Percentiles rank a stretch among this genome's conserved stretches.
These are phyloP conservation scores for Pangasius macronema DNA, from an alignment of 2,797 vertebrate species.

Conservation along the genomic window DNA sequence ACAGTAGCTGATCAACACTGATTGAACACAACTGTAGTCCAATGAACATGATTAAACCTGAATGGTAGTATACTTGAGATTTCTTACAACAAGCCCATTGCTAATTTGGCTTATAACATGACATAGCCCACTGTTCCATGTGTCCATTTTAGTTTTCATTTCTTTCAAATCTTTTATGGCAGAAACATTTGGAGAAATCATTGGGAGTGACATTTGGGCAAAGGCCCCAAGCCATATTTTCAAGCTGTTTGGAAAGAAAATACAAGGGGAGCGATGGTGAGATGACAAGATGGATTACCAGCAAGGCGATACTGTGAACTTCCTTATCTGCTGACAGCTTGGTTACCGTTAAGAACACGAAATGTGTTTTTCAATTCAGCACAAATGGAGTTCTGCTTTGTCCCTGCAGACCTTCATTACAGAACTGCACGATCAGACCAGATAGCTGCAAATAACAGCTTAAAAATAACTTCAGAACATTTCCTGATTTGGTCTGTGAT, in stretches of 20 bases:
- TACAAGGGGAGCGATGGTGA: constrained; percentile 75
- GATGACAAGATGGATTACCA: constrained; percentile 76
- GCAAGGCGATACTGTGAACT: constrained; percentile 72
- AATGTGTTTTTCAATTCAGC: constrained; percentile 80
- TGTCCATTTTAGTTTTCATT: constrained; percentile 44
- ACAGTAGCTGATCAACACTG: neutral
- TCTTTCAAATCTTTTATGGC: constrained; percentile 58
- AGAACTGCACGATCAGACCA: constrained; percentile 69
- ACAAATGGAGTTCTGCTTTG: constrained; percentile 76
- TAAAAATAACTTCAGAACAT: constrained; percentile 63
- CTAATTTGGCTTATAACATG: constrained; percentile 17
- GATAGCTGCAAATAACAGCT: constrained; percentile 78
- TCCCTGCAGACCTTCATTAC: constrained; percentile 78
- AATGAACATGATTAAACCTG: neutral
- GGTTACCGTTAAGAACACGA: constrained; percentile 76
- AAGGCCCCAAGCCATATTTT: constrained; percentile 88
- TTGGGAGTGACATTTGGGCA: constrained; percentile 84
- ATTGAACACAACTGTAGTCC: neutral
- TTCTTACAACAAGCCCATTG: neutral
- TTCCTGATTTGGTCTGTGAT: constrained; percentile 64
- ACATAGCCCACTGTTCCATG: constrained; percentile 31
- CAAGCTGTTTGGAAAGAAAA: constrained; percentile 81
- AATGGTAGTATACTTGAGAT: neutral
- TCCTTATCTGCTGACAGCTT: constrained; percentile 82
- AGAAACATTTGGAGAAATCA: constrained; percentile 77